Evolutionary conservation across 2,113 vertebrate species (phyloP), one percentile per base, ranked within the genome.

Genomic region (Anarrhichthys ocellatus): DNA sequence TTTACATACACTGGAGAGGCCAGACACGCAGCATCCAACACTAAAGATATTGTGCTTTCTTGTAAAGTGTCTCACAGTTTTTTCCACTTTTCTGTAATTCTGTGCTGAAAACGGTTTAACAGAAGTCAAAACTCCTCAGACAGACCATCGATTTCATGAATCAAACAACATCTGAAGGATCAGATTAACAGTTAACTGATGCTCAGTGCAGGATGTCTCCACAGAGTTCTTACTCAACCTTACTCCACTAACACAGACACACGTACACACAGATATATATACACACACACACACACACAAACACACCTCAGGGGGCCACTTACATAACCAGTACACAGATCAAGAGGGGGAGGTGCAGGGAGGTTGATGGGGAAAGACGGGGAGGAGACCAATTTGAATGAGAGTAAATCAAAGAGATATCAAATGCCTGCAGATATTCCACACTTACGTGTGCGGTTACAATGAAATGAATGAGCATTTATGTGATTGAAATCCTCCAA

Each of bases 261-360:
- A 20, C n/a, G n/a, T n/a, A n/a, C n/a, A n/a, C n/a, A n/a, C n/a
- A n/a, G n/a, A n/a, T n/a, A n/a, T n/a, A n/a, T n/a, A n/a, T n/a
- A n/a, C n/a, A n/a, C n/a, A n/a, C n/a, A n/a, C n/a, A n/a, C 54
- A 58, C n/a, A 27, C 24, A 58, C 54, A 13, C 56, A 58, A 24
- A 58, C 56, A 62, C 62, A 64, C 70, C 84, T 82, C 83, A 36
- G 78, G 82, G 86, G 81, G 67, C 42, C 32, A 75, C 76, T 90
- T 92, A 87, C 73, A 83, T 92, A 87, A 92, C 72, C 29, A 61
- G 71, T 29, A 48, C 54, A 74, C 46, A 22, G 70, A 70, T 83
- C 29, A 58, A 48, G 42, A 73, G 54, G 61, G 58, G 83, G 78
- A 67, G 40, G 46, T 56, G 64, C 24, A 15, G n/a, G 54, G 54